Percentiles rank a stretch among this genome's conserved stretches.
Evolutionary conservation across 2,113 vertebrate species (phyloP).

Genomic region (Melanotaenia duboulayi): DNA sequence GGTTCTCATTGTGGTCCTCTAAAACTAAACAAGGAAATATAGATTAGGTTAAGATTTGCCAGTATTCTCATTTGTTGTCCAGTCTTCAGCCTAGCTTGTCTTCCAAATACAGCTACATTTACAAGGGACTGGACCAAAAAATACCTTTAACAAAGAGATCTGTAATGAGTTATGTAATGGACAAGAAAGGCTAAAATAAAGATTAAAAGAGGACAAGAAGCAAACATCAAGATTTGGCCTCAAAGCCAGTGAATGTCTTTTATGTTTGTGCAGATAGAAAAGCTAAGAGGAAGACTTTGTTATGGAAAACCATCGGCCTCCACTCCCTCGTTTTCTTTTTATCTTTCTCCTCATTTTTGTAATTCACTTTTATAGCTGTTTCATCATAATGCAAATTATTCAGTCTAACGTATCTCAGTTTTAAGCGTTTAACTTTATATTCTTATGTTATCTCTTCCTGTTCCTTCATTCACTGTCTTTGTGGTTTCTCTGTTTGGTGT

Average conservation of each 20-base stretch:
- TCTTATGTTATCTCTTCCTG: too few relatives aligned
- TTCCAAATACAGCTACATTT: background rate
- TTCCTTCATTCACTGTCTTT: constrained; percentile 13
- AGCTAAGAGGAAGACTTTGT: constrained; percentile 12
- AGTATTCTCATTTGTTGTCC: constrained; percentile 43
- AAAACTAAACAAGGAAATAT: constrained; percentile 42
- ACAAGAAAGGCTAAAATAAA: constrained; percentile 21
- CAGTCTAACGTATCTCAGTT: background rate
- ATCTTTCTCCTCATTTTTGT: constrained; percentile 1
- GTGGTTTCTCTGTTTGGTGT: constrained; percentile 5
- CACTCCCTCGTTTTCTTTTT: background rate
- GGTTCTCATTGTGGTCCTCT: constrained; percentile 1
- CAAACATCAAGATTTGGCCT: constrained; percentile 20
- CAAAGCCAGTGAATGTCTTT: constrained; percentile 17
- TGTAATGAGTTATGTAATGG: constrained; percentile 22
- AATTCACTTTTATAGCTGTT: constrained; percentile 19
- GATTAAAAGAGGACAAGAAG: constrained; percentile 25
- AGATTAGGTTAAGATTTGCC: constrained; percentile 58
- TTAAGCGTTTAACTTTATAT: too few relatives aligned
- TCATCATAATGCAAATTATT: constrained; percentile 7
- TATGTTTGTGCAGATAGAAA: constrained; percentile 10
- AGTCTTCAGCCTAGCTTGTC: constrained; percentile 24
- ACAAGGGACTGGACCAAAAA: constrained; percentile 9
- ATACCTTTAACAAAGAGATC: constrained; percentile 16
- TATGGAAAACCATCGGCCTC: background rate